Evolutionary conservation across 1,140 invertebrate species (phyloP), one percentile per base, ranked within the genome.

Genomic region (Drosophila subpulchrella): DNA sequence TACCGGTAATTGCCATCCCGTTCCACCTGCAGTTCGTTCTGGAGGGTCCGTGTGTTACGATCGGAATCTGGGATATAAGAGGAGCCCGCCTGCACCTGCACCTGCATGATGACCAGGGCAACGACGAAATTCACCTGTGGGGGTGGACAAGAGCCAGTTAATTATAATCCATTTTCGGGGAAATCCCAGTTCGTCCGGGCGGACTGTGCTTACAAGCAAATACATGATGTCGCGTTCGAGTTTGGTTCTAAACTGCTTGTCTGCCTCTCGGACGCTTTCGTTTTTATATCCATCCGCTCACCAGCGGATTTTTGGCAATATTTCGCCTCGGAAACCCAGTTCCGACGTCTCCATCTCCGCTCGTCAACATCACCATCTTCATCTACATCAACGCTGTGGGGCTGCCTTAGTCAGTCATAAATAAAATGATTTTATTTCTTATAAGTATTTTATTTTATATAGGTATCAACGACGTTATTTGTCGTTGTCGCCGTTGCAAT

Each of bases 1-100:
- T 91, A 92, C 12, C 56, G 78, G 75, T 91, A 92, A 68, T 94
- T 95, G 67, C 93, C 94, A 71, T 95, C 94, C n/a, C 60, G 58
- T 8, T 80, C 50, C 60, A 91, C 81, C 24, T 90, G 67, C 24
- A 80, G 67, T 15, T 91, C 90, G 27, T 90, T 91, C 12, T 78
- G 82, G 3, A 91, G 27, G 0, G 85, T 89, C 0, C 58, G 70
- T 6, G 85, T 89, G 48, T 89, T 63, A 4, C 85, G 65, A 66
- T 89, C 84, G 50, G 83, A 88, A 15, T 88, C 80, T 1, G 83
- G 84, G 24, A 88, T 46, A 53, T 88, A 89, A n/a, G 74, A 80
- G 13, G 74, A 77, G 13, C 65, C 46, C 7, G 41, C 73, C n/a
- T 74, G 73, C 53, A 86, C 73, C n/a, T 74, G 73, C 53, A 86